A percentile compares a stretch with the other conserved stretches of the same genome.
Evolutionary conservation across 2,797 vertebrate species (phyloP).

Genomic region (Rhinella marina): DNA sequence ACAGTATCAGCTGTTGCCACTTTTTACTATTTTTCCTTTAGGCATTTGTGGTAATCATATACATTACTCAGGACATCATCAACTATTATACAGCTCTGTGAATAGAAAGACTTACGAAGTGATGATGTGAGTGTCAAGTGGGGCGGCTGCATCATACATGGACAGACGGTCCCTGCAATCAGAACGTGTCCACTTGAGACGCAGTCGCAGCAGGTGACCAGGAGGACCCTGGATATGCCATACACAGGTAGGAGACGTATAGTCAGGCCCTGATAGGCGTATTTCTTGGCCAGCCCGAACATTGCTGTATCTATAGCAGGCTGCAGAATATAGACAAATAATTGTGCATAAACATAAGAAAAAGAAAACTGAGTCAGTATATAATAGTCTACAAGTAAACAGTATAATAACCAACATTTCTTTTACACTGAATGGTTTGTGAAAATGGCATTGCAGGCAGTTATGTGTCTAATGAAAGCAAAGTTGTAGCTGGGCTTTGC

Average conservation of each 20-base stretch:
- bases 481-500: neutral
- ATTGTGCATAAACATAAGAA: neutral
- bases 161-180: conserved; percentile 89
- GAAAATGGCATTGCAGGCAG: neutral
- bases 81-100: neutral
- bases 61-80: neutral
- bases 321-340: conserved; percentile 69
- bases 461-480: neutral
- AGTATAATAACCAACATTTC: neutral
- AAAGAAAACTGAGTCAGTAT: neutral
- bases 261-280: conserved; percentile 81
- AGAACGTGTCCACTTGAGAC: conserved; percentile 83
- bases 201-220: conserved; percentile 83
- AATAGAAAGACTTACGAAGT: conserved; percentile 83
- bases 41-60: neutral
- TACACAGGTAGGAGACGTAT: conserved; percentile 81
- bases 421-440: neutral
- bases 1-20: too few species aligned
- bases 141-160: conserved; percentile 81
- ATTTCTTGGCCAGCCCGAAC: conserved; percentile 71
- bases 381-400: neutral
- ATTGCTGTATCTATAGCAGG: conserved; percentile 85
- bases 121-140: conserved; percentile 82
- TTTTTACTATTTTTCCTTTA: too few species aligned
- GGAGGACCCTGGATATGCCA: conserved; percentile 86